Evolutionary conservation across 2,888 invertebrate genomes (phyloP), one percentile per base, ranked within the genome.

Genomic region (Phytoseiulus persimilis): DNA sequence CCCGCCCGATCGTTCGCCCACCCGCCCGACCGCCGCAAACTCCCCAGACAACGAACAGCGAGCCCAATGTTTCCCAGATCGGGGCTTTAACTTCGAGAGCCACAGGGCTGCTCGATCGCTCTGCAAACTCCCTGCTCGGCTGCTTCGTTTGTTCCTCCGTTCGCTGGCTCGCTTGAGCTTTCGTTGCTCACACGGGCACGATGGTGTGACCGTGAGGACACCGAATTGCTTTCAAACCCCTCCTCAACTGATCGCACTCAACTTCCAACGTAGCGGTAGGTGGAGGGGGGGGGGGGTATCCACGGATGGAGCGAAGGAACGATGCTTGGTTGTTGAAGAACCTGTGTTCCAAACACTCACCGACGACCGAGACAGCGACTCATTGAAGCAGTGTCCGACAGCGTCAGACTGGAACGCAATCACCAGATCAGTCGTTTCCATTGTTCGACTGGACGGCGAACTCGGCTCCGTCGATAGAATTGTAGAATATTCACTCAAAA

Each of bases 191-290:
- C 65, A 65, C 18, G 65, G 65, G 65, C 65, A 65, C 18, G 65
- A 28, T 6, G 65, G 65, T 65, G 65, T 65, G 65, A 65, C 65
- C 65, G 18, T 23, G 65, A 32, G 87, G 87, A 87, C 87, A 87
- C 33, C 6, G 45, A 87, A 87, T 87, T 32, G 87, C 87, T 87
- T 31, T 87, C 87, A 87, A 87, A 39, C 14, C 18, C 18, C 23
- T 23, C 65, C 1, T 65, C 65, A 65, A 65, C 65, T 65, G 65
- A 65, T 1, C 1, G 2, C 28, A 6, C 65, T 28, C 65, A 6
- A 2, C 65, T 3, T 28, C 65, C 18, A n/a, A n/a, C n/a, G 39
- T 39, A 39, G 39, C 39, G 3, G 39, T 39, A 9, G 39, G 9
- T 9, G 39, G 39, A 39, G n/a, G n/a, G n/a, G 6, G 9, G 46